phyloP scores from a whole-genome alignment of 2,797 vertebrate genomes.

The Galaxias olidus region DNA sequence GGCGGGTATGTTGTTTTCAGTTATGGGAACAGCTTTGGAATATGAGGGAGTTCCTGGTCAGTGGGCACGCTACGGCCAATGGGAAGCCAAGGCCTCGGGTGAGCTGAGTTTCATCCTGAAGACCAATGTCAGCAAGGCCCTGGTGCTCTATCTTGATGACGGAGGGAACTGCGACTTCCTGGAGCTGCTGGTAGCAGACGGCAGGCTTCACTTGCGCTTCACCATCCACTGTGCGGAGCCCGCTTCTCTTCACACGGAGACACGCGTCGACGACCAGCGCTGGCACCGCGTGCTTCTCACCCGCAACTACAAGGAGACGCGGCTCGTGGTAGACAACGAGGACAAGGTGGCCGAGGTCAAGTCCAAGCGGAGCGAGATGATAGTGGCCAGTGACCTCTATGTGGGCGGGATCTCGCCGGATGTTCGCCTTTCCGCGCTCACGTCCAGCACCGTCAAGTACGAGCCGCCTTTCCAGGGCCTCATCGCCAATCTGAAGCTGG shows the following conservation, averaged over 20 bases:
- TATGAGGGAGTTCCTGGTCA: constrained; percentile 90
- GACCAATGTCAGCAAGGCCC: constrained; percentile 85
- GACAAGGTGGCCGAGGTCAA: constrained; percentile 83
- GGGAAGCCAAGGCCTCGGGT: constrained; percentile 80
- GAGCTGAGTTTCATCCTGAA: constrained; percentile 91
- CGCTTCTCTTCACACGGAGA: constrained; percentile 83
- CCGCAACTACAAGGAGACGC: constrained; percentile 82
- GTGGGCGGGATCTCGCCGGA: constrained; percentile 92
- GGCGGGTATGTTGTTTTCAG: constrained; percentile 61
- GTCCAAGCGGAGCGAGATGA: constrained; percentile 91
- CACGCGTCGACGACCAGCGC: constrained; percentile 81
- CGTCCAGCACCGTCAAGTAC: constrained; percentile 93
- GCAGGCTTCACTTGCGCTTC: constrained; percentile 87
- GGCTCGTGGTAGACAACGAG: constrained; percentile 86
- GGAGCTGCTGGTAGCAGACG: constrained; percentile 86
- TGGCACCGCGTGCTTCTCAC: constrained; percentile 88
- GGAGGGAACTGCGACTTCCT: constrained; percentile 96
- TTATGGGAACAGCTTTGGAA: constrained; percentile 74
- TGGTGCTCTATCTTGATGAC: constrained; percentile 92
- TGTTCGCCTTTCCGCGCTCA: constrained; percentile 90
- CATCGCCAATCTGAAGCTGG: constrained; percentile 86
- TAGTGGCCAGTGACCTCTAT: constrained; percentile 89
- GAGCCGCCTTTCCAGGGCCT: constrained; percentile 89
- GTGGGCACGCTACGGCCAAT: constrained; percentile 92
- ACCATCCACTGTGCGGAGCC: constrained; percentile 92